These are phyloP conservation scores for Crocidura indochinensis DNA, from an alignment of 2,797 vertebrate species.

Conservation along the genomic window DNA sequence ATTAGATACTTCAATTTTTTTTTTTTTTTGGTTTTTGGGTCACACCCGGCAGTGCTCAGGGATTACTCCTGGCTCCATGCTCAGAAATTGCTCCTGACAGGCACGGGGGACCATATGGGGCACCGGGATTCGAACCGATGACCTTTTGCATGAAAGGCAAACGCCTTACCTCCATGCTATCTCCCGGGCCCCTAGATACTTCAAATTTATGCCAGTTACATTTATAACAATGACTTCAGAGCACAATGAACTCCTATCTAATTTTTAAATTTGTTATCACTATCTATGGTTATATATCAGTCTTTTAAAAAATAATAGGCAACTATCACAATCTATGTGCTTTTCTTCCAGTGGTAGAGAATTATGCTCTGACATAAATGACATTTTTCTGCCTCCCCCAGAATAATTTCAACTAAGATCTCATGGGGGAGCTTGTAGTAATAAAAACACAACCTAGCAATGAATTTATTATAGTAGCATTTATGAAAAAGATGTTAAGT, in stretches of 20 bases:
- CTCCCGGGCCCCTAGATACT: too few species aligned
- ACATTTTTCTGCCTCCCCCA: constrained; percentile 81
- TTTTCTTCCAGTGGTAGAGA: constrained; percentile 79
- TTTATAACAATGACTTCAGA: constrained; percentile 61
- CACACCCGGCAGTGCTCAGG: too few species aligned
- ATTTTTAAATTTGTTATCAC: constrained; percentile 67
- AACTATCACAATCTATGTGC: constrained; percentile 80
- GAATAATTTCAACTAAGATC: constrained; percentile 84
- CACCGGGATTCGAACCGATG: too few species aligned
- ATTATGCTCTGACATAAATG: constrained; percentile 83
- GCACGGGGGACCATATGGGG: too few species aligned
- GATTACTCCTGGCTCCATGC: too few species aligned
- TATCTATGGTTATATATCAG: constrained; percentile 52
- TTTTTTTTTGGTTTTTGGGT: too few species aligned
- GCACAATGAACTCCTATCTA: constrained; percentile 11
- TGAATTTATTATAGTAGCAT: constrained; percentile 79
- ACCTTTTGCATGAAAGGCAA: too few species aligned
- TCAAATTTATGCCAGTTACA: constrained; percentile 36
- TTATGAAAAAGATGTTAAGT: constrained; percentile 80
- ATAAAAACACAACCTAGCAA: constrained; percentile 85
- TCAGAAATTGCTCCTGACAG: too few species aligned
- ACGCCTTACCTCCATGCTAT: too few species aligned
- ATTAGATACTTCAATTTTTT: constrained; percentile 40
- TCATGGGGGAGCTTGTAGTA: constrained; percentile 79
- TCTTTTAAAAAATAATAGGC: constrained; percentile 78